Evolutionary conservation across 2,797 vertebrate species (phyloP).

Genomic region (Epinephelus awoara): DNA sequence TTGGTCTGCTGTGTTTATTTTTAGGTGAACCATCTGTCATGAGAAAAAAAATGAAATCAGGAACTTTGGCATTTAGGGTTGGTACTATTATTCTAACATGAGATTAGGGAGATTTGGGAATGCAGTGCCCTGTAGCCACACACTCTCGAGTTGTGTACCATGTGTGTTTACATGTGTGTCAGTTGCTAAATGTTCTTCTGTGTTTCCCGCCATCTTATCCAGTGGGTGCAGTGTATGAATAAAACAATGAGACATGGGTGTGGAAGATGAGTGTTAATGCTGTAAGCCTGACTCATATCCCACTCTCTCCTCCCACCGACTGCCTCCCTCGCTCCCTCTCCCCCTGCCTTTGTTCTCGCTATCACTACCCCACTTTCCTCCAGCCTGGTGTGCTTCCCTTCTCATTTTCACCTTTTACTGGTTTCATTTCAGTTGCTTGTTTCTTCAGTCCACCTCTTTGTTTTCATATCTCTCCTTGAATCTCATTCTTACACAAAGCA

Average conservation of each 20-base stretch:
- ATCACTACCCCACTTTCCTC: constrained; percentile 43
- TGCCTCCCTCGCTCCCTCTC: constrained; percentile 25
- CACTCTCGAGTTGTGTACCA: neutral
- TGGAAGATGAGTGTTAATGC: constrained; percentile 64
- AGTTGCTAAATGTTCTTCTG: neutral
- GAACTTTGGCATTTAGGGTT: constrained; percentile 33
- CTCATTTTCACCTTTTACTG: constrained; percentile 14
- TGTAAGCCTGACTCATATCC: constrained; percentile 69
- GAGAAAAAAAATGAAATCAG: constrained; percentile 31
- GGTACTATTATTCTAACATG: constrained; percentile 26
- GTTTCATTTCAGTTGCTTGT: constrained; percentile 9
- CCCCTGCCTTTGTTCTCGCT: constrained; percentile 53
- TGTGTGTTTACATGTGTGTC: constrained; percentile 15
- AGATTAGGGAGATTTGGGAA: constrained; percentile 26
- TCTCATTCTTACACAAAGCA: constrained; percentile 54
- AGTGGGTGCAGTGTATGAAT: constrained; percentile 56
- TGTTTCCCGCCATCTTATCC: constrained; percentile 54
- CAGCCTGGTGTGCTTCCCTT: neutral
- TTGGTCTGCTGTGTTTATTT: constrained; percentile 69
- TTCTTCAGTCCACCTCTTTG: neutral
- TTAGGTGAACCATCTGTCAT: constrained; percentile 73
- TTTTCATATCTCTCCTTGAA: constrained; percentile 25
- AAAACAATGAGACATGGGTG: constrained; percentile 73
- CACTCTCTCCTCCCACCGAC: constrained; percentile 65
- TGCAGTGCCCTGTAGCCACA: constrained; percentile 16